Evolutionary conservation across 1,140 invertebrate species (phyloP), one percentile per base, ranked within the genome.

Genomic region (Drosophila oshimai): DNA sequence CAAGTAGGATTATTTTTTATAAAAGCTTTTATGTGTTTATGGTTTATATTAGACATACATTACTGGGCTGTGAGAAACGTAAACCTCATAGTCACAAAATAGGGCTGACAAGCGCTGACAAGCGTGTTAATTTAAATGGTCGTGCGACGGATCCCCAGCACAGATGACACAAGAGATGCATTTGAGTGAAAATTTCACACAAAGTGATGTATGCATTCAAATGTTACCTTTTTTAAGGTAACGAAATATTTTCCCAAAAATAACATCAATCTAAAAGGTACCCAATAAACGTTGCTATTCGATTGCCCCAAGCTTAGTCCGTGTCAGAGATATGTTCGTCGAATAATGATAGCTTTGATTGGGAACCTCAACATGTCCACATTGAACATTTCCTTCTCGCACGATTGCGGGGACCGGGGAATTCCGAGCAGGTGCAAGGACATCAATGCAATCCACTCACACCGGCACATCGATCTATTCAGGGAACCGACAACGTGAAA

Each of bases 71-170:
- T n/a, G n/a, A n/a, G n/a, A n/a, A n/a, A n/a, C n/a, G n/a, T n/a
- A n/a, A n/a, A n/a, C n/a, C n/a, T n/a, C n/a, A n/a, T n/a, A n/a
- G n/a, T 61, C 18, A 24, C 13, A 9, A 24, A 45, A 20, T n/a
- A n/a, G n/a, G 39, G 22, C 17, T 6, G 20, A 45, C 5, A 34
- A 6, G 20, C 18, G 50, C 45, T 44, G 55, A 57, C 50, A 74
- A 49, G 50, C 34, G 39, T 55, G 34, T 69, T 69, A 42, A 78
- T 73, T 69, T 73, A 20, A 54, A 69, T 62, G 51, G 44, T 17
- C 33, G n/a, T 22, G 42, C 44, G 7, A 37, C 15, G 24, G 28
- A 29, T 33, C n/a, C 31, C 18, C 1, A 49, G 31, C 18, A 12
- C 5, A 20, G 28, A 7, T 31, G 54, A 42, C 53, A 60, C 53